phyloP scores from a whole-genome alignment of 2,113 vertebrate genomes.

The Zapornia atra region DNA sequence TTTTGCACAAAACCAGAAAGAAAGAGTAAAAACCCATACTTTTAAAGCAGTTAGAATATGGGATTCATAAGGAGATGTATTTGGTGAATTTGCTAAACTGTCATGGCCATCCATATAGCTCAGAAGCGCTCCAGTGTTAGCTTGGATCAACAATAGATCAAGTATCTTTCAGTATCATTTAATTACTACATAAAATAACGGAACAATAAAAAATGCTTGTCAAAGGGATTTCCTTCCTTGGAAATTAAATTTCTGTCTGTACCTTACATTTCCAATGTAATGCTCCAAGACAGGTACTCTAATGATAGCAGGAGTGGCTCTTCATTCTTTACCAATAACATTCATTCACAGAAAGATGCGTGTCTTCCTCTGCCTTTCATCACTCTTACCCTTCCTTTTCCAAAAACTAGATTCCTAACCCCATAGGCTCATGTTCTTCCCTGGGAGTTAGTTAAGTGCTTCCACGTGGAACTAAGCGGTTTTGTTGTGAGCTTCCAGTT shows the following conservation, averaged over 20 bases:
- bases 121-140: background rate
- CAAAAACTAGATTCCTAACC: background rate
- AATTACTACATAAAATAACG: background rate
- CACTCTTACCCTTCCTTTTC: background rate
- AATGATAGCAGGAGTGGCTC: background rate
- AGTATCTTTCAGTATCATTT: background rate
- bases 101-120: background rate
- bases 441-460: background rate
- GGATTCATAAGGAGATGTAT: background rate
- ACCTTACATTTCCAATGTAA: background rate
- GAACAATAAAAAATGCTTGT: background rate
- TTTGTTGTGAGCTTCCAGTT: background rate
- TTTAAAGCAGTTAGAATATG: background rate
- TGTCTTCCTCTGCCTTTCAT: background rate
- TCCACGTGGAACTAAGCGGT: background rate
- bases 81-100: background rate
- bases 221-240: background rate
- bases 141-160: background rate
- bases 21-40: background rate
- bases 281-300: background rate
- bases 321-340: background rate
- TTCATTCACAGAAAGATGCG: background rate
- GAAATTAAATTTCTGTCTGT: background rate
- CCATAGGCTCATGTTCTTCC: fast-evolving
- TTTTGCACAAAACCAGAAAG: background rate